These are phyloP conservation scores for Rhabdophis nuchalis DNA, from an alignment of 2,797 vertebrate genomes.

Conservation along the genomic window DNA sequence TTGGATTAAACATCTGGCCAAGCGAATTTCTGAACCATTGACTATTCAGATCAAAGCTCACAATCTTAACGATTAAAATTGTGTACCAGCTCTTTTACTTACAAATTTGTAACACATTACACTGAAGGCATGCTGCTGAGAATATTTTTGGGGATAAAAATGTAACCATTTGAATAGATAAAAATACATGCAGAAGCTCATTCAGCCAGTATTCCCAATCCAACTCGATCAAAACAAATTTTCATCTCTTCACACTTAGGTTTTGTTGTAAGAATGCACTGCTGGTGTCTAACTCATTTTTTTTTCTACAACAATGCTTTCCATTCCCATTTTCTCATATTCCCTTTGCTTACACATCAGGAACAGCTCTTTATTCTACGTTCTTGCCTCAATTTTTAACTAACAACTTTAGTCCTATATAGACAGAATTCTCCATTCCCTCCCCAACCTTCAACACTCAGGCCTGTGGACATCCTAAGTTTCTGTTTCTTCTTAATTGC, in stretches of 20 bases:
- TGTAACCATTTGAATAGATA: not conserved
- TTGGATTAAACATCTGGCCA: not conserved
- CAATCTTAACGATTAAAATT: not conserved
- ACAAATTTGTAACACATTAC: not conserved
- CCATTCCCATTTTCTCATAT: not conserved
- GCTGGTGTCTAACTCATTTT: not conserved
- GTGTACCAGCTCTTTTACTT: not conserved
- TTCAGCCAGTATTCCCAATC: not conserved
- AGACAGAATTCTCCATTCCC: not conserved
- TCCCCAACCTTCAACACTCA: not conserved
- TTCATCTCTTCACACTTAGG: not conserved
- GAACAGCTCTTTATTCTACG: not conserved
- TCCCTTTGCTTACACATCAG: not conserved
- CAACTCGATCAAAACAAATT: not conserved
- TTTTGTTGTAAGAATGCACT: not conserved
- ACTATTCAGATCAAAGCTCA: not conserved
- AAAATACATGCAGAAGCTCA: not conserved
- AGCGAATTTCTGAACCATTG: not conserved
- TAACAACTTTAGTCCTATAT: not conserved
- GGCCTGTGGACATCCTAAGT: not conserved
- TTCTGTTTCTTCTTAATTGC: not conserved
- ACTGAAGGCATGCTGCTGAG: not conserved
- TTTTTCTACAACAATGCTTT: not conserved
- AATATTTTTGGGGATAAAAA: not conserved
- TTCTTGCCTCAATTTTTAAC: not conserved